These are phyloP conservation scores for Donacobius atricapilla DNA, from an alignment of 2,113 vertebrate species.

Conservation along the genomic window DNA sequence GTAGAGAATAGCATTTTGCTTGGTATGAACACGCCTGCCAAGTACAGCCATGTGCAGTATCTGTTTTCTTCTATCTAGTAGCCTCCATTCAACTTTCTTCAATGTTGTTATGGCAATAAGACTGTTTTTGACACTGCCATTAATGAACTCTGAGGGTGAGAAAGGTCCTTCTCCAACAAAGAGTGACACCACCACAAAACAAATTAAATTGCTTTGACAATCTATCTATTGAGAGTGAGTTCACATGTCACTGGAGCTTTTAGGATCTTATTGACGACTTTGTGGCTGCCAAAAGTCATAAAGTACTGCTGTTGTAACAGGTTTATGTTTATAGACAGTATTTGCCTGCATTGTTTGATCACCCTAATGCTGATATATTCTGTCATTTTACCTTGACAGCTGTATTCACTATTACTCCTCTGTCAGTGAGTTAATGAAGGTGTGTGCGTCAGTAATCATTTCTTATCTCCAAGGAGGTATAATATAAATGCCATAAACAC, in stretches of 20 bases:
- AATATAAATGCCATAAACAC: constrained; percentile 23
- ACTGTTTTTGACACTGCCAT: constrained; percentile 35
- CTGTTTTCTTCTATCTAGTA: constrained; percentile 7
- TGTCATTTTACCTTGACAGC: constrained; percentile 37
- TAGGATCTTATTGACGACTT: constrained; percentile 59
- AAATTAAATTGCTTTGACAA: constrained; percentile 65
- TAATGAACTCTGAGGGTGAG: constrained; percentile 55
- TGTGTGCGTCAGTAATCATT: constrained; percentile 10
- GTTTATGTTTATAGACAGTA: constrained; percentile 38
- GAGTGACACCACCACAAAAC: constrained; percentile 45
- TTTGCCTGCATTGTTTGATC: constrained; percentile 32
- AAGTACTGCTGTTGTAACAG: constrained; percentile 36
- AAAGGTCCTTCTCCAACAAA: constrained; percentile 42
- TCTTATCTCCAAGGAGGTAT: constrained; percentile 2
- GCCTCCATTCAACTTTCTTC: constrained; percentile 38
- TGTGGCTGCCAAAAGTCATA: constrained; percentile 25
- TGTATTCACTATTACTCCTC: neutral
- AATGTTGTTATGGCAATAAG: constrained; percentile 52
- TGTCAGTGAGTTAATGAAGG: constrained; percentile 37
- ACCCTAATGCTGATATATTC: neutral
- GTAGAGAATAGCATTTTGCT: neutral
- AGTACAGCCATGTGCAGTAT: neutral
- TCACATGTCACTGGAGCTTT: constrained; percentile 47
- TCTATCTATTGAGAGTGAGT: constrained; percentile 43
- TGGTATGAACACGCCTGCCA: neutral